Evolutionary conservation across 1,140 invertebrate species (phyloP), one percentile per base, ranked within the genome.

Genomic region (Brachionus rotundiformis): DNA sequence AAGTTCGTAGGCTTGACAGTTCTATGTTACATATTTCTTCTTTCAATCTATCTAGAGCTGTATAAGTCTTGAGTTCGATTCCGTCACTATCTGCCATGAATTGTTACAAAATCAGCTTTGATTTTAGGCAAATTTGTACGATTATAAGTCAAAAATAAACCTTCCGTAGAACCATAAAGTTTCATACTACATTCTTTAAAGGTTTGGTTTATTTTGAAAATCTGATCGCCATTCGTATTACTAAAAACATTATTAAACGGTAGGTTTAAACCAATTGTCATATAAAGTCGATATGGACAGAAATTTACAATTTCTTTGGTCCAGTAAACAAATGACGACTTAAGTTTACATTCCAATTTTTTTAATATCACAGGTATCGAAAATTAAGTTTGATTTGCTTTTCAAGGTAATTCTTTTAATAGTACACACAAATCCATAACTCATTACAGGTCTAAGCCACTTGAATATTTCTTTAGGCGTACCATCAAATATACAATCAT

Each of bases 131-230:
- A 59, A 27, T 59, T 59, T 25, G 54, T 59, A 25, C 25, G 16
- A 59, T 23, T 59, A 59, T 59, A 59, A 27, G 54, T 59, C 25
- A 59, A 59, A 27, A 59, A 59, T 25, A 59, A 19, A 59, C 54
- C 54, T 59, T 59, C 54, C 16, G 25, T 59, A 59, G 54, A 44
- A 44, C 6, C 13, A 44, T 36, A 36, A 36, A 36, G 8, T 36
- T 36, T 36, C 33, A 36, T 5, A 36, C 33, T 36, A 8, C 36
- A 39, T 6, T 39, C 36, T 6, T 39, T 39, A 2, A 39, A 2
- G 1, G 36, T 2, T 39, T 39, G 1, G 36, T 39, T 39, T 39
- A 39, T 39, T 39, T 39, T 39, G 5, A 39, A 39, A 39, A 39
- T 39, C 36, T 39, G 36, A 39, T 39, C 5, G 1, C 36, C 36